phyloP scores from a whole-genome alignment of 2,113 vertebrate species.

The Chaenocephalus aceratus region DNA sequence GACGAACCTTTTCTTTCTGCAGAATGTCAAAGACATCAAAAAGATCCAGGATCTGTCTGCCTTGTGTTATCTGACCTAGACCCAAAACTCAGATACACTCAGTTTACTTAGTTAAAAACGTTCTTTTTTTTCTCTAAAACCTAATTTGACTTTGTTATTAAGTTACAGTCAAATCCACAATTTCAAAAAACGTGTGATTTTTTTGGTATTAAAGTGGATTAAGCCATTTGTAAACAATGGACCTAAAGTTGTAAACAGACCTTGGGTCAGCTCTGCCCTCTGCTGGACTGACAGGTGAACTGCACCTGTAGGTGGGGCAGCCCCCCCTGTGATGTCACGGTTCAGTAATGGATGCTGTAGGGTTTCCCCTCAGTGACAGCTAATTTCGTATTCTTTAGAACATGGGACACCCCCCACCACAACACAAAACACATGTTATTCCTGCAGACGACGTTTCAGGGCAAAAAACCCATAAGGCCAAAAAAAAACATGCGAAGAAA shows the following conservation, averaged over 20 bases:
- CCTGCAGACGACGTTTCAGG: background rate
- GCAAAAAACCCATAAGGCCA: background rate
- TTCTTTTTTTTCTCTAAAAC: no score
- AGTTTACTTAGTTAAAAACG: no score
- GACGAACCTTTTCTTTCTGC: rapidly evolving
- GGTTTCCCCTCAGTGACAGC: constrained; percentile 37
- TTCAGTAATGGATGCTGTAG: constrained; percentile 14
- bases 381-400: constrained; percentile 1
- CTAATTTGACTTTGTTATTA: no score
- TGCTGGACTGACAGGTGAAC: constrained; percentile 41
- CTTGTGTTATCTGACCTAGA: no score
- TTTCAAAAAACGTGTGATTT: no score
- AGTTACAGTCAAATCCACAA: no score
- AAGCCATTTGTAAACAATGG: no score
- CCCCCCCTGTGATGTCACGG: constrained; percentile 33
- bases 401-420: constrained; percentile 14
- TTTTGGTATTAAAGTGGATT: no score
- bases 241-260: no score
- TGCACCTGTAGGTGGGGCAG: background rate
- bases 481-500: no score
- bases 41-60: no score
- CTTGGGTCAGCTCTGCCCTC: constrained; percentile 49
- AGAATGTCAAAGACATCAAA: background rate
- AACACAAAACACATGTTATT: constrained; percentile 5
- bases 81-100: no score